A percentile compares a stretch with the other conserved stretches of the same genome.
Evolutionary conservation across 2,113 vertebrate genomes (phyloP).

Genomic region (Ascaphus truei): DNA sequence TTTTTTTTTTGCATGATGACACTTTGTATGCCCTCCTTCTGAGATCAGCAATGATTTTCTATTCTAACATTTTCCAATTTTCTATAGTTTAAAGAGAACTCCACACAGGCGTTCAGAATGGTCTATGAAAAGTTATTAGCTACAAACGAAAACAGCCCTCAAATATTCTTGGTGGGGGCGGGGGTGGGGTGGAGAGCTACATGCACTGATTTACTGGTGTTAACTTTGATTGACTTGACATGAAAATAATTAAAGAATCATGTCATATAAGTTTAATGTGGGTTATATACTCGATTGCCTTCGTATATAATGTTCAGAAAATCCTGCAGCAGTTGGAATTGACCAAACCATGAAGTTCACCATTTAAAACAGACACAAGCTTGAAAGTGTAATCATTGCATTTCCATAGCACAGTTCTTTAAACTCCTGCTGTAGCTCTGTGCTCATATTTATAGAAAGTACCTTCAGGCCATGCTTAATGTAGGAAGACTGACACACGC

Average conservation of each 20-base stretch:
- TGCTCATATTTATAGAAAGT: background rate
- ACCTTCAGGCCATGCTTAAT: background rate
- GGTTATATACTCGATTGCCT: background rate
- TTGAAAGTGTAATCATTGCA: background rate
- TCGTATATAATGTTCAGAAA: background rate
- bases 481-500: background rate
- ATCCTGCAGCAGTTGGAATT: background rate
- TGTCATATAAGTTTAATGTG: background rate
- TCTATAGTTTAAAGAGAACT: no score
- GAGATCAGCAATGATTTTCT: no score
- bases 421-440: constrained; percentile 3
- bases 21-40: no score
- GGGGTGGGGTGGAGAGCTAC: no score
- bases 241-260: background rate
- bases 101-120: no score
- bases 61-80: no score
- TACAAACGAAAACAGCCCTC: no score
- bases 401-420: no score
- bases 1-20: no score
- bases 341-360: background rate
- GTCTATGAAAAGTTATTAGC: no score
- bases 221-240: background rate
- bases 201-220: background rate
- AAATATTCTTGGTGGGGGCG: no score
- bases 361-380: background rate